phyloP scores from a whole-genome alignment of 2,113 vertebrate species.

The Felis catus region F.catus_Fca126_mat1.0 CM031426.1:58423501-58424000 shows the following conservation, averaged over 20 bases:
- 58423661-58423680: conserved; percentile 49
- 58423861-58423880: not conserved
- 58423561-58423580: conserved; percentile 98
- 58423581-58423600: conserved; percentile 93
- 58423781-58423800: not conserved
- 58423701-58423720: not conserved
- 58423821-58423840: not conserved
- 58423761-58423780: not conserved
- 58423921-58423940: not conserved
- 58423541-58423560: conserved; percentile 97
- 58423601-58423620: conserved; percentile 93
- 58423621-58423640: conserved; percentile 96
- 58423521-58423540: conserved; percentile 99
- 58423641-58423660: conserved; percentile 94
- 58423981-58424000: accelerated
- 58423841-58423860: not conserved
- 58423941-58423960: not conserved
- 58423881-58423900: not conserved
- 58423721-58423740: accelerated
- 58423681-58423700: not conserved
- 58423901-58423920: not conserved
- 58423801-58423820: not conserved
- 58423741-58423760: not conserved
- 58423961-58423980: not conserved
- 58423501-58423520: conserved; percentile 96